These are phyloP conservation scores for Prunella strophiata DNA, from an alignment of 2,797 vertebrate species.

Conservation along the genomic window DNA sequence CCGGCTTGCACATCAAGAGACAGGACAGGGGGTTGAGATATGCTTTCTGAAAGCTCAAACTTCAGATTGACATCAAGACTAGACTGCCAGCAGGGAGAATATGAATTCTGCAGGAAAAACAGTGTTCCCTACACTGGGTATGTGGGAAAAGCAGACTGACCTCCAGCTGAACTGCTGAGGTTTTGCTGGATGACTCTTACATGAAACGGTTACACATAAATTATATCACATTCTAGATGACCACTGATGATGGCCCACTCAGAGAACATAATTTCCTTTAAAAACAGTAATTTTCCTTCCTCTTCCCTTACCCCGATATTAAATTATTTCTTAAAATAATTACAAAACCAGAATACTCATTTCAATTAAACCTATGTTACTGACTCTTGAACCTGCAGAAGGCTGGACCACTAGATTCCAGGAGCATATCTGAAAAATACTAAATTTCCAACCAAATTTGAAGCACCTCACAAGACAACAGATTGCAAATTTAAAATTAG, in stretches of 20 bases:
- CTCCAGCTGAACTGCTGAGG: slow-evolving; percentile 22
- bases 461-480: slow-evolving; percentile 80
- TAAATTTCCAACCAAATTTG: slow-evolving; percentile 71
- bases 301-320: not conserved
- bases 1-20: not conserved
- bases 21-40: not conserved
- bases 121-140: not conserved
- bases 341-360: not conserved
- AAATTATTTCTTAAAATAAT: slow-evolving; percentile 26
- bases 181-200: not conserved
- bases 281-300: not conserved
- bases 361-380: slow-evolving; percentile 1
- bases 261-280: not conserved
- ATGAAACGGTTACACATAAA: not conserved
- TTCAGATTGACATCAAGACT: not conserved
- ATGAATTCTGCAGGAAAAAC: not conserved
- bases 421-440: slow-evolving; percentile 57
- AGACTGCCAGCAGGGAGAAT: not conserved
- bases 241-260: not conserved
- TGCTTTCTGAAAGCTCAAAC: not conserved
- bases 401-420: slow-evolving; percentile 14
- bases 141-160: not conserved
- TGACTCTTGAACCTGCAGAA: slow-evolving; percentile 18
- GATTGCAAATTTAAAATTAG: slow-evolving; percentile 83
- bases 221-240: not conserved